These are phyloP conservation scores for Lepidothrix coronata DNA, from an alignment of 2,113 vertebrate genomes.

Conservation along the genomic window DNA sequence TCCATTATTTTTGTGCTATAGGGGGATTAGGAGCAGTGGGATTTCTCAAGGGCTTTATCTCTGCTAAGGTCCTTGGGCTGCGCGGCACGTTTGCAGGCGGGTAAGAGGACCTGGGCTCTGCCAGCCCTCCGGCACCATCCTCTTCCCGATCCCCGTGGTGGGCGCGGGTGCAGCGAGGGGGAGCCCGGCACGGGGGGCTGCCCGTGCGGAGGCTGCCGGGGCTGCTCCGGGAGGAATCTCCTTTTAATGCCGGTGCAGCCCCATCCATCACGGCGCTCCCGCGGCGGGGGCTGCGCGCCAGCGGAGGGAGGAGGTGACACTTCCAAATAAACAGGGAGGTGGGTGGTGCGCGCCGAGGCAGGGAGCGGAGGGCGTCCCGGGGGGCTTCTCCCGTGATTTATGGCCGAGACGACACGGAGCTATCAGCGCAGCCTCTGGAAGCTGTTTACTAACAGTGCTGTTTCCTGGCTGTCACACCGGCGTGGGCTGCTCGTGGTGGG, in stretches of 20 bases:
- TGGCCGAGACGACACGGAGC: not conserved
- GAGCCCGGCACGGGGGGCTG: not conserved
- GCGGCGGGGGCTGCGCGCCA: not conserved
- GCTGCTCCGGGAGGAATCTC: not conserved
- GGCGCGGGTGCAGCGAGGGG: not conserved
- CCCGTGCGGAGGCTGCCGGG: not conserved
- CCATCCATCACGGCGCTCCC: not conserved
- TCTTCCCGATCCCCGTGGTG: not conserved
- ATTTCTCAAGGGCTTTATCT: constrained; percentile 47
- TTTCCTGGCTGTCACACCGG: not conserved
- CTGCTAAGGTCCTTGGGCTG: not conserved
- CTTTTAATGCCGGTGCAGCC: not conserved
- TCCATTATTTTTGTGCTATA: constrained; percentile 40
- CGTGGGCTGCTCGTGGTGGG: not conserved
- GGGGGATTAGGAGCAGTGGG: constrained; percentile 58
- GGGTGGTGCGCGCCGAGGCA: not conserved
- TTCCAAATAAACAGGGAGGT: constrained; percentile 25
- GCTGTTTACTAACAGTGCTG: not conserved
- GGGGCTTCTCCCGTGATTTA: not conserved
- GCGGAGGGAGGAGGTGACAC: constrained; percentile 24
- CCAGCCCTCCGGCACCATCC: not conserved
- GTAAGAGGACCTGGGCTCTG: not conserved
- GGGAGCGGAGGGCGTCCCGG: not conserved
- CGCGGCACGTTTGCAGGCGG: not conserved
- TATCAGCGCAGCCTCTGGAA: not conserved